Evolutionary conservation across 2,797 vertebrate species (phyloP), one percentile per base, ranked within the genome.

Genomic region (Bovichtus diacanthus): DNA sequence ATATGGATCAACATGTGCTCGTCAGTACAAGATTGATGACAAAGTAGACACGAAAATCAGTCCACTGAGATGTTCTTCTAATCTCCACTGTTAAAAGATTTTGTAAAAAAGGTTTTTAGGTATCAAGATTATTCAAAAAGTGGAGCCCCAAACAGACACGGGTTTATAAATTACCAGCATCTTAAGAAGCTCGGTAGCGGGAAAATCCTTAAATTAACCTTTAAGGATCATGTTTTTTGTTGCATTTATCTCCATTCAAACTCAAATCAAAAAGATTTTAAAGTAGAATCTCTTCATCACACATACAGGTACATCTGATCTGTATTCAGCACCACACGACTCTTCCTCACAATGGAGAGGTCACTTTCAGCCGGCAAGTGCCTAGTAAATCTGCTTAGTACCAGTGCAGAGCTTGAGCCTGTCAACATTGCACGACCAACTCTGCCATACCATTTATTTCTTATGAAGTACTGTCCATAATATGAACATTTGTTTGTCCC

Each of bases 301-400:
- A 15, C 25, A 43, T 34, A 10, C n/a, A 59, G 18, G 38, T 31
- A 53, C 1, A 39, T 70, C 27, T 46, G 27, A 44, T 80, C 49
- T 74, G 60, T 47, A 74, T 74, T 74, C 60, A 64, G 12, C 46
- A 36, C 27, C 43, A 64, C 39, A 3, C 15, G 7, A 31, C 39
- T 65, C 46, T 54, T 34, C 31, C 6, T 80, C 23, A 59, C 31
- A 55, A 69, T 55, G 18, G 16, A 70, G 38, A 67, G 58, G 58
- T 62, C 65, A 69, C 65, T 59, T 74, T 69, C 16, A 74, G 70
- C 49, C 39, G 15, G 10, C 25, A 39, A 56, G 49, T n/a, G 55
- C 27, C 21, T 53, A 16, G n/a, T 46, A 53, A 47, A 61, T 68
- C n/a, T 68, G 56, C 21, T 62, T 19, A 15, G 23, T 15, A 29